These are phyloP conservation scores for Nymphalis urticae DNA, from an alignment of 2,888 invertebrate species.

Conservation along the genomic window DNA sequence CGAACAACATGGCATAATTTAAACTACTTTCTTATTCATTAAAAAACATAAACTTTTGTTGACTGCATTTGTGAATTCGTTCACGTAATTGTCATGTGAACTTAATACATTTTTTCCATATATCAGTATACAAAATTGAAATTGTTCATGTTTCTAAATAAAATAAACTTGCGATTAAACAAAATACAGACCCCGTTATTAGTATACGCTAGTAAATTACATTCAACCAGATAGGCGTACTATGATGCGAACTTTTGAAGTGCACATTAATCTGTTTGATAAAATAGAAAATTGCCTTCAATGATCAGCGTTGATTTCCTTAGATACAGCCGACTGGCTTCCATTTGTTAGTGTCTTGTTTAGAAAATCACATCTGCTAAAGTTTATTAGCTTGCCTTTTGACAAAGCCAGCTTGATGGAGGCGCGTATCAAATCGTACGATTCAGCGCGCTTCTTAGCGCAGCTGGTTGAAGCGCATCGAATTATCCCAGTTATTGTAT, in stretches of 20 bases:
- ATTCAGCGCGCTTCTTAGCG: conserved; percentile 75
- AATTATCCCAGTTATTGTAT: conserved; percentile 78
- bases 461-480: conserved; percentile 77
- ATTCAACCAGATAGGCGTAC: conserved; percentile 32
- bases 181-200: not conserved
- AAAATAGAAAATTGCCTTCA: conserved; percentile 49
- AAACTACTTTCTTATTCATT: conserved; percentile 36
- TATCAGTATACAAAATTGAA: not conserved
- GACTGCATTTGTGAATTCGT: conserved; percentile 11
- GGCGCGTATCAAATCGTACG: conserved; percentile 78
- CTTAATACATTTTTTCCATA: not conserved
- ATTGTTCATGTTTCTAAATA: not conserved
- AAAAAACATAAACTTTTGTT: conserved; percentile 23
- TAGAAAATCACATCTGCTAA: conserved; percentile 80
- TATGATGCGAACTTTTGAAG: conserved; percentile 24
- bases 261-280: conserved; percentile 41
- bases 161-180: not conserved
- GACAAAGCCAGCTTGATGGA: conserved; percentile 76
- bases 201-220: conserved; percentile 31
- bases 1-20: conserved; percentile 46
- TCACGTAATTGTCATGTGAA: conserved; percentile 9
- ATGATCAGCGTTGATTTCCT: conserved; percentile 52
- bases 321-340: conserved; percentile 51
- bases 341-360: conserved; percentile 79
- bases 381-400: conserved; percentile 77